These are phyloP conservation scores for Eupithecia centaureata DNA, from an alignment of 2,888 invertebrate genomes.

Conservation along the genomic window DNA sequence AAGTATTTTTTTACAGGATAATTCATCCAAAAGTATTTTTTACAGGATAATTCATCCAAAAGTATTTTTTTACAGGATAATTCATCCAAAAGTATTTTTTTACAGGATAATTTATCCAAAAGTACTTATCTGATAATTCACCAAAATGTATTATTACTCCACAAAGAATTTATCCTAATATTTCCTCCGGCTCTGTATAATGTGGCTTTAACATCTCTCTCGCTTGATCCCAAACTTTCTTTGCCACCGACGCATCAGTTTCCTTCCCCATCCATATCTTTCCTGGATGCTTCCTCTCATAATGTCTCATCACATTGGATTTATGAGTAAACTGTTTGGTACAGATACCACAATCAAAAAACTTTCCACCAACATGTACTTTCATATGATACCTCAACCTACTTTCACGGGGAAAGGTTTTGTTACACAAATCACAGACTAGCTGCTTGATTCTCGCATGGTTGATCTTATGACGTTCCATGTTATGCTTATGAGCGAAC, in stretches of 20 bases:
- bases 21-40: too few species aligned
- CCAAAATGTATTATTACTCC: not conserved
- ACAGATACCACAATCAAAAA: conserved; percentile 62
- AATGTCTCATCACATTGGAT: conserved; percentile 68
- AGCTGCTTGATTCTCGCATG: conserved; percentile 62
- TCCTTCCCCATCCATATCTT: conserved; percentile 53
- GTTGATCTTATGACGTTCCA: conserved; percentile 60
- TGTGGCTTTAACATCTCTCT: conserved; percentile 44
- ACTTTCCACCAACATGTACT: conserved; percentile 62
- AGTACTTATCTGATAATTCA: too few species aligned
- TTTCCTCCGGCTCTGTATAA: conserved; percentile 44
- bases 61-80: too few species aligned
- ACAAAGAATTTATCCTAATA: conserved; percentile 28
- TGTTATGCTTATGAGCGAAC: conserved; percentile 68
- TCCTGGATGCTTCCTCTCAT: conserved; percentile 65
- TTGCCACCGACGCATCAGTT: conserved; percentile 66
- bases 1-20: too few species aligned
- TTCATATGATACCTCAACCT: conserved; percentile 68
- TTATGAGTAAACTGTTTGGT: conserved; percentile 66
- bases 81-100: too few species aligned
- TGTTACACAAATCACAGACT: conserved; percentile 65
- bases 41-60: too few species aligned
- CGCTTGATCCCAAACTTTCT: conserved; percentile 59
- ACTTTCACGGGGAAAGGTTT: conserved; percentile 66
- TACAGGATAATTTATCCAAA: too few species aligned